phyloP scores from a whole-genome alignment of 2,797 vertebrate species.

The Huso huso region DNA sequence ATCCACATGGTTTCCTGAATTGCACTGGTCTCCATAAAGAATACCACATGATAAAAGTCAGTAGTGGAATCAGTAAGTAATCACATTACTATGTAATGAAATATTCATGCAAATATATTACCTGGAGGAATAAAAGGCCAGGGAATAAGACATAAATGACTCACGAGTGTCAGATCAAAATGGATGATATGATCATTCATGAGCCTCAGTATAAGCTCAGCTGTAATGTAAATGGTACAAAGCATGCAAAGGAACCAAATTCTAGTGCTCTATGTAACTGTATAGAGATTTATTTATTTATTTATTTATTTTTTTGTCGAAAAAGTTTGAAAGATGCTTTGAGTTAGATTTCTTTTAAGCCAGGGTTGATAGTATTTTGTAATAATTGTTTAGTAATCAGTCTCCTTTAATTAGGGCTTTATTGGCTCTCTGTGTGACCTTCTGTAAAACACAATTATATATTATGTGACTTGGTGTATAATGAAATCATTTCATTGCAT shows the following conservation, averaged over 20 bases:
- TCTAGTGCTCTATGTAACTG: not conserved
- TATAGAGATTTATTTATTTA: too few species aligned
- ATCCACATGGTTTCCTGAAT: slow-evolving; percentile 43
- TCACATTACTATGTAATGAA: slow-evolving; percentile 73
- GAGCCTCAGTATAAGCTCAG: not conserved
- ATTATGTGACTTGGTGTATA: too few species aligned
- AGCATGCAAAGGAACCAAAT: not conserved
- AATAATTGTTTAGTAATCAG: too few species aligned
- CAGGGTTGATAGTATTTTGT: too few species aligned
- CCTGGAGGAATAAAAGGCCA: slow-evolving; percentile 62
- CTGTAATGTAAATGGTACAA: not conserved
- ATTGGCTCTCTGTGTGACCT: too few species aligned
- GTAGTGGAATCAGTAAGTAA: slow-evolving; percentile 66
- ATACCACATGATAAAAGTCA: slow-evolving; percentile 33
- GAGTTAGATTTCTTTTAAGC: too few species aligned
- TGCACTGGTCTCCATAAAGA: slow-evolving; percentile 48
- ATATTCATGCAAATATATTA: slow-evolving; percentile 74
- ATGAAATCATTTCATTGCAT: too few species aligned
- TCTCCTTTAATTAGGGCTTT: too few species aligned
- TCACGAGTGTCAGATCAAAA: slow-evolving; percentile 59
- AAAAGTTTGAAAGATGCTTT: too few species aligned
- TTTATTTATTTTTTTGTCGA: too few species aligned
- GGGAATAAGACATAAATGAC: slow-evolving; percentile 67
- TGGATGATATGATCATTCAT: slow-evolving; percentile 29
- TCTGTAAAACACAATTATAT: too few species aligned